Evolutionary conservation across 2,113 vertebrate genomes (phyloP), one percentile per base, ranked within the genome.

Genomic region (Embiotoca jacksoni): DNA sequence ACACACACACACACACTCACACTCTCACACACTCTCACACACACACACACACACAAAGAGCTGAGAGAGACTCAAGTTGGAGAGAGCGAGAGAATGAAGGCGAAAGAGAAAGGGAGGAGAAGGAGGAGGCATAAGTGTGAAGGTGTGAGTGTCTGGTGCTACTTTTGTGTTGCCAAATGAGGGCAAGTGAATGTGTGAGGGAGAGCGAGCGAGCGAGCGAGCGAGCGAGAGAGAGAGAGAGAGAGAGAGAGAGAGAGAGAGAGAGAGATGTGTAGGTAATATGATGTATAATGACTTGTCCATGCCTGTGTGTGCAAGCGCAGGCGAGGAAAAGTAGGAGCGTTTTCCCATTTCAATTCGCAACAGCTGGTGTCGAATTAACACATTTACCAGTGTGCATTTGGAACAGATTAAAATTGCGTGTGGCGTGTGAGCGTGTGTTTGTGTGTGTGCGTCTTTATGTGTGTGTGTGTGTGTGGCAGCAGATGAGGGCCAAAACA

Each of bases 341-440:
- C 81, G 80, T 83, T 90, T 90, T 90, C 87, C 88, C 83, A 84
- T 89, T 92, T 90, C 91, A 89, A 92, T 92, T 93, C 89, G 88
- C 90, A 92, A 93, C 91, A 93, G 92, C 92, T 92, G 92, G 92
- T 91, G 89, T 91, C 90, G 89, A 93, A 93, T 92, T 93, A 93
- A 92, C 91, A 93, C 92, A 92, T 93, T 93, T 92, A 93, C 88
- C 90, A 92, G 90, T 69, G 88, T 89, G 89, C 91, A 92, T 91
- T 92, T 93, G 90, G 92, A 93, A 92, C 88, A 92, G 92, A 93
- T 93, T 92, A 92, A 90, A 92, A 92, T 89, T 89, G 91, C 67
- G 87, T 89, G 90, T 87, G 83, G 92, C 85, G 86, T 89, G 90
- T 83, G 81, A 83, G 69, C 89, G 75, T 82, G 66, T 69, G 50